A percentile compares a stretch with the other conserved stretches of the same genome.
Conservation (phyloP, 1,140 invertebrate genomes). For the Metaphire vulgaris region DNA sequence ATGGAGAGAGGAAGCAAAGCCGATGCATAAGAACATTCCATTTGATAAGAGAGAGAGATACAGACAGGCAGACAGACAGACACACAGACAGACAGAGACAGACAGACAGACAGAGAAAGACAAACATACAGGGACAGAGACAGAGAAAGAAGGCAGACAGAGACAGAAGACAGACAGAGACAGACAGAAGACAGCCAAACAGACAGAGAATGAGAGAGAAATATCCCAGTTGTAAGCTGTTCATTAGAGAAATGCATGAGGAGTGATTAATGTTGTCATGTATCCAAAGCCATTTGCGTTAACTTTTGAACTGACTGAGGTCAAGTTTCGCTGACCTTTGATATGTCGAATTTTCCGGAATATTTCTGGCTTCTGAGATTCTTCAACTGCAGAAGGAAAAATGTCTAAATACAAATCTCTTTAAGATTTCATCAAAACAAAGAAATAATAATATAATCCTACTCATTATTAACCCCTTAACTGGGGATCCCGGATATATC, state of each 20-base stretch:
- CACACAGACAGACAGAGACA: slow-evolving; percentile 16
- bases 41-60: slow-evolving; percentile 4
- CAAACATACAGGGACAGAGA: background rate
- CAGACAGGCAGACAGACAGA: slow-evolving; percentile 8
- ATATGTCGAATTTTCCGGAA: background rate
- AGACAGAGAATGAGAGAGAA: background rate
- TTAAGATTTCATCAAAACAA: too few species aligned
- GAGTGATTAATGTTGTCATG: too few species aligned
- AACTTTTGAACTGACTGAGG: too few species aligned
- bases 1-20: background rate
- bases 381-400: background rate
- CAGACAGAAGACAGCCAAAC: background rate
- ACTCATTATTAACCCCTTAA: too few species aligned
- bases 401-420: too few species aligned
- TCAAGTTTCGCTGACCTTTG: background rate
- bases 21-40: too few species aligned
- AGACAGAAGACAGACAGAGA: background rate
- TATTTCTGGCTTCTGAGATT: background rate
- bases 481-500: too few species aligned
- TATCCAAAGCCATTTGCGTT: too few species aligned
- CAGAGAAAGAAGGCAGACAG: background rate
- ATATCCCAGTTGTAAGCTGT: too few species aligned
- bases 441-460: too few species aligned
- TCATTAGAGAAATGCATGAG: too few species aligned
- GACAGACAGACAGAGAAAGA: slow-evolving; percentile 20